These are phyloP conservation scores for Apostichopus parvimensis DNA, from an alignment of 35 echinoderm and acorn worm genomes.

Conservation along the genomic window DNA sequence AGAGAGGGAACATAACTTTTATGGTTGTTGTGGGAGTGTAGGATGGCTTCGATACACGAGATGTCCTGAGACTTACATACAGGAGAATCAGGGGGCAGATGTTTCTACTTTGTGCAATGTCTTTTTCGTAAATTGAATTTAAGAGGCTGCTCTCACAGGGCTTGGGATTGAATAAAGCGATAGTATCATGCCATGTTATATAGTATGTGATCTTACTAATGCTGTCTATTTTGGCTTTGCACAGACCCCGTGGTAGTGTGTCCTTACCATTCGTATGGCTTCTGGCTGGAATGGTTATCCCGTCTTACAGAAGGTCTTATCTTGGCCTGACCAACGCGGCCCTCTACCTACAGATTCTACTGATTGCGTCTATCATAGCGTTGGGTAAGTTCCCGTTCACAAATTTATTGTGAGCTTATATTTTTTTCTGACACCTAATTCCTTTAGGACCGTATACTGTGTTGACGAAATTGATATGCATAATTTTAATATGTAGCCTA, in stretches of 20 bases:
- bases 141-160: conserved; percentile 7
- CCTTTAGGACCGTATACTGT: too few relatives aligned
- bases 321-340: not conserved
- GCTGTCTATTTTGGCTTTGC: conserved; percentile 15
- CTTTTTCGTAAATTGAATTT: conserved; percentile 20
- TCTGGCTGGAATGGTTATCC: conserved; percentile 34
- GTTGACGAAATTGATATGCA: too few relatives aligned
- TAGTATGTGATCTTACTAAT: not conserved
- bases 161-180: not conserved
- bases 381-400: not conserved
- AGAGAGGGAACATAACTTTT: not conserved
- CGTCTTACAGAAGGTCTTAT: not conserved
- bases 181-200: too few relatives aligned
- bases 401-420: too few relatives aligned
- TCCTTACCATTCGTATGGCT: conserved; percentile 17
- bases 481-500: too few relatives aligned
- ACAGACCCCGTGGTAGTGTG: conserved; percentile 27
- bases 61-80: not conserved
- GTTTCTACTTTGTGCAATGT: conserved; percentile 3
- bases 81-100: not conserved
- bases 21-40: not conserved
- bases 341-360: not conserved
- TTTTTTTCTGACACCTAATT: too few relatives aligned
- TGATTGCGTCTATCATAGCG: not conserved
- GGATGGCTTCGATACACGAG: not conserved